phyloP scores from a whole-genome alignment of 2,888 invertebrate species.

The Bombylius major region DNA sequence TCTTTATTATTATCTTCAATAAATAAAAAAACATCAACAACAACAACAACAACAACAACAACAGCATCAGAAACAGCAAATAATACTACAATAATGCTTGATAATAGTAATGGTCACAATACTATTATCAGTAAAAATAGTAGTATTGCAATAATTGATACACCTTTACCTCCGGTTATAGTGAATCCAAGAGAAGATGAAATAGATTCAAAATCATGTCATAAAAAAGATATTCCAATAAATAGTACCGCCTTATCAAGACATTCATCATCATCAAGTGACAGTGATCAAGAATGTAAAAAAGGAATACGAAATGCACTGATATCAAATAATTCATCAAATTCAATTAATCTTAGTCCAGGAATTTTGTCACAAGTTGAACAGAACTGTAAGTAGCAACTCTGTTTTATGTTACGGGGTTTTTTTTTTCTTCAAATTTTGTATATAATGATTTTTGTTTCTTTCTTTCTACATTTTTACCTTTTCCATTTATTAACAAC shows the following conservation, averaged over 20 bases:
- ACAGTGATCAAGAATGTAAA: constrained; percentile 5
- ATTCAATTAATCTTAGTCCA: constrained; percentile 58
- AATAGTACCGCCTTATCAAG: background rate
- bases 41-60: constrained; percentile 4
- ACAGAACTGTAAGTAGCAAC: constrained; percentile 22
- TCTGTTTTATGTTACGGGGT: background rate
- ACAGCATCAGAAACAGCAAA: constrained; percentile 9
- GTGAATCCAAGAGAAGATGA: background rate
- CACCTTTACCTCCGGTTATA: background rate
- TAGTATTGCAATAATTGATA: background rate
- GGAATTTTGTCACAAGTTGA: constrained; percentile 17
- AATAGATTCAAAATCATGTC: background rate
- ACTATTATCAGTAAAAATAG: background rate
- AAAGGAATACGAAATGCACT: constrained; percentile 45
- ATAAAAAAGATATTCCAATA: background rate
- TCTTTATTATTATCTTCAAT: background rate
- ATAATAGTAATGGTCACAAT: background rate
- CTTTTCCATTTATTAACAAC: no score
- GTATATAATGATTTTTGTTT: no score
- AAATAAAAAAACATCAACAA: background rate
- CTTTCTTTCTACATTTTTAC: no score
- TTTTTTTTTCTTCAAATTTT: background rate
- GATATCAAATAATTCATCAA: constrained; percentile 50
- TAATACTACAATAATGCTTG: no score
- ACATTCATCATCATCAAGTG: background rate